Evolutionary conservation across 1,140 invertebrate genomes (phyloP).

Genomic region (Cydia pomonella): DNA sequence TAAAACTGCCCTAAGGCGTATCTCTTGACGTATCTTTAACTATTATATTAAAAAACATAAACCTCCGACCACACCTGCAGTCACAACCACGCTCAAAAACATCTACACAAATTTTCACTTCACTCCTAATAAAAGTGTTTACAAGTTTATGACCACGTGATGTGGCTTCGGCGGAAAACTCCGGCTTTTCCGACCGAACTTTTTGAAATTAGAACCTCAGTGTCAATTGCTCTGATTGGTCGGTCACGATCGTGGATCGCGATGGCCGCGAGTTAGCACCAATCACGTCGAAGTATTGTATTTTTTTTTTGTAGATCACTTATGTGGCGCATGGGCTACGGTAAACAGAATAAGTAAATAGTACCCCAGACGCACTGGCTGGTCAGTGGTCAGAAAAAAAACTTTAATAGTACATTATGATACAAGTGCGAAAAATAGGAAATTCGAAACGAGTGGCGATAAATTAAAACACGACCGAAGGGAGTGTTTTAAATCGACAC

Average conservation of each 20-base stretch:
- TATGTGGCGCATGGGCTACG: not conserved
- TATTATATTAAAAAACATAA: not conserved
- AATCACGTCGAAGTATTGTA: not conserved
- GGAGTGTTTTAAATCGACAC: no score
- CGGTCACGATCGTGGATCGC: not conserved
- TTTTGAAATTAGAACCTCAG: slow-evolving; percentile 8
- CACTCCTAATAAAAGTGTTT: not conserved
- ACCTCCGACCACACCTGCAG: not conserved
- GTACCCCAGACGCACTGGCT: not conserved
- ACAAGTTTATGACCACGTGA: not conserved
- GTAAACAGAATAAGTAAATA: not conserved
- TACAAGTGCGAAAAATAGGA: no score
- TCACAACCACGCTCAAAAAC: not conserved
- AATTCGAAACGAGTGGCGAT: no score
- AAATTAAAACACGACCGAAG: no score
- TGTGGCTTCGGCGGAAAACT: not conserved
- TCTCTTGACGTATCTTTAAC: not conserved
- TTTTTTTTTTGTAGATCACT: slow-evolving; percentile 1
- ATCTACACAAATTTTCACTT: not conserved
- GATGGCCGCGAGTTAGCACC: not conserved
- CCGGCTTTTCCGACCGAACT: not conserved
- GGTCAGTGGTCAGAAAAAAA: no score
- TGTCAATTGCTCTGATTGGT: slow-evolving; percentile 13
- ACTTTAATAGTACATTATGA: no score
- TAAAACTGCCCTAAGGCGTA: not conserved